phyloP scores from a whole-genome alignment of 37 sponge, comb jelly and placozoan genomes.

The Beroe forskalii region DNA sequence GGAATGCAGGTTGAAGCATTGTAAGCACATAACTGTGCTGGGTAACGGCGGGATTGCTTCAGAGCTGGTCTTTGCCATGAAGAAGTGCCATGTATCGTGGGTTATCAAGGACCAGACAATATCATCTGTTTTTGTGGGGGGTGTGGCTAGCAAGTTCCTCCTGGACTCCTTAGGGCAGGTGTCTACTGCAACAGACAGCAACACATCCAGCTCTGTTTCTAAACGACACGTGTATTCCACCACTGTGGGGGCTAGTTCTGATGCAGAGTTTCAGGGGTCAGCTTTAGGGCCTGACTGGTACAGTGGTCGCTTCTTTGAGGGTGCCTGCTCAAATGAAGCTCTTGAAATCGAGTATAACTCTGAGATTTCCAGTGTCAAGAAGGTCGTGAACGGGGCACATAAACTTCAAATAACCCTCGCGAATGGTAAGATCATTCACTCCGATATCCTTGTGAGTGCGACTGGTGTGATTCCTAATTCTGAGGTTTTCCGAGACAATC shows the following conservation, averaged over 20 bases:
- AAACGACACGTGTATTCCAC: slow-evolving; percentile 20
- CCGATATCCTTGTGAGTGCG: slow-evolving; percentile 94
- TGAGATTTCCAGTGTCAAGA: slow-evolving; percentile 72
- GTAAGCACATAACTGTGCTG: slow-evolving; percentile 80
- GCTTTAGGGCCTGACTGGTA: slow-evolving; percentile 98
- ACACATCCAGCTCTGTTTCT: neutral
- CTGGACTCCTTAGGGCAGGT: slow-evolving; percentile 69
- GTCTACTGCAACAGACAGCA: neutral
- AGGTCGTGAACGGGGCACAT: neutral
- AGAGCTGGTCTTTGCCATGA: slow-evolving; percentile 88
- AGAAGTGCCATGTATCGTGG: slow-evolving; percentile 85
- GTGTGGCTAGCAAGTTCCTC: slow-evolving; percentile 90
- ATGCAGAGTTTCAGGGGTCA: slow-evolving; percentile 67
- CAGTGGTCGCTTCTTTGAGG: slow-evolving; percentile 70
- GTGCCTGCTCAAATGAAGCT: slow-evolving; percentile 67
- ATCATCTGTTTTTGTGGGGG: slow-evolving; percentile 87
- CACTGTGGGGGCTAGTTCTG: neutral
- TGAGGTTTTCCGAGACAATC: slow-evolving; percentile 18
- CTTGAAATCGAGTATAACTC: slow-evolving; percentile 84
- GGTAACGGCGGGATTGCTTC: slow-evolving; percentile 99
- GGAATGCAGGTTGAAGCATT: slow-evolving; percentile 70
- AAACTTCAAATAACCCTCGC: slow-evolving; percentile 78
- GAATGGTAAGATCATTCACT: slow-evolving; percentile 79
- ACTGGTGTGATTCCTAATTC: slow-evolving; percentile 86
- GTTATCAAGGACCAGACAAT: slow-evolving; percentile 88